Evolutionary conservation across 2,888 invertebrate species (phyloP), one percentile per base, ranked within the genome.

Genomic region (Xanthia icteritia): DNA sequence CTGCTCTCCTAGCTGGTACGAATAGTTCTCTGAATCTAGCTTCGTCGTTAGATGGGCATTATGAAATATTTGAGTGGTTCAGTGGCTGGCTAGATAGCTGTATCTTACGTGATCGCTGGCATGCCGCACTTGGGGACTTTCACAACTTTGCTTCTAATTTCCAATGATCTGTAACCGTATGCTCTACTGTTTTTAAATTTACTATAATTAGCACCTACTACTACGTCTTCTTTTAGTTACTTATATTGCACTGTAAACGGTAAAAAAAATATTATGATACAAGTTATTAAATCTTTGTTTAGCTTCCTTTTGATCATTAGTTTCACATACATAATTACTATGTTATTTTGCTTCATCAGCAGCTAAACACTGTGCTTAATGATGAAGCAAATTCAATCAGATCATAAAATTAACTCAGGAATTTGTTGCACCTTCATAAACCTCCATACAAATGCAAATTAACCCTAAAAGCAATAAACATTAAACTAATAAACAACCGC

Each of bases 101-200:
- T 65, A 60, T 77, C 78, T 84, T 86, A 86, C 82, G 85, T 84
- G 85, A 81, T 77, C 68, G 71, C 67, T 68, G 73, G 75, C 77
- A 76, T 78, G 75, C 68, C 73, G 72, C 84, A 71, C 56, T 83
- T 77, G 63, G 76, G 69, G 67, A 81, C 87, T 86, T 85, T 86
- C 85, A 86, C 84, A 85, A 83, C 58, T 77, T 76, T 67, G 69
- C 36, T 67, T 75, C 27, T 60, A 66, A 77, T 78, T 60, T 68
- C 51, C 58, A 81, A 66, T 81, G 48, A 85, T 76, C 66, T 81
- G 76, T 81, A 85, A 75, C 60, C 61, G 63, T 73, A 54, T 67
- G 48, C 27, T 63, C 45, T 39, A 63, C 54, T 8, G 58, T 73
- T 73, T 73, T 72, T 39, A 45, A 17, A 15, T 81, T 80, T n/a